These are phyloP conservation scores for Ctenomys sociabilis DNA, from an alignment of 2,113 vertebrate species.

Conservation along the genomic window DNA sequence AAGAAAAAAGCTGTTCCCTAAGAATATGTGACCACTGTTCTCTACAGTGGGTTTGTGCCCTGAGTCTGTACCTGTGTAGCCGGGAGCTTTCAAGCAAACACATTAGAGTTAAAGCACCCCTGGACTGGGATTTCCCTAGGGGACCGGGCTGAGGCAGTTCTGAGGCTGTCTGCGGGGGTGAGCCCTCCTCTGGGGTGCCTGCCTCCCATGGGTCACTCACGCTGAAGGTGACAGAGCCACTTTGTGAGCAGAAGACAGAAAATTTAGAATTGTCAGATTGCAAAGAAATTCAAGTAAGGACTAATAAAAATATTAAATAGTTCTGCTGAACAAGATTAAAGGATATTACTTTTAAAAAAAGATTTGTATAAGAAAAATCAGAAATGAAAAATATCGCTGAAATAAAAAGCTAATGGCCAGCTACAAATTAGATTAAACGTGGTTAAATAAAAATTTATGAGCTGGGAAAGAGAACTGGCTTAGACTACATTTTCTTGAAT, in stretches of 20 bases:
- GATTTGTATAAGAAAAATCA: background rate
- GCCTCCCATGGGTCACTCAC: background rate
- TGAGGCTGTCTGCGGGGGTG: background rate
- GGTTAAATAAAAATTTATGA: conserved; percentile 1
- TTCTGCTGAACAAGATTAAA: background rate
- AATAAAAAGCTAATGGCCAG: conserved; percentile 36
- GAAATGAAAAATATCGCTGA: background rate
- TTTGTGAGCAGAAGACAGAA: background rate
- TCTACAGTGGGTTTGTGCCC: background rate
- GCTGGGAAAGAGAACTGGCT: background rate
- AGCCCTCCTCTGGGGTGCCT: background rate
- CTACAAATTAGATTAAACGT: background rate
- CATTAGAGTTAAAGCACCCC: background rate
- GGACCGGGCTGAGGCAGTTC: background rate
- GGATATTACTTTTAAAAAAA: background rate
- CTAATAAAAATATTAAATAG: background rate
- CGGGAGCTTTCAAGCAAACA: background rate
- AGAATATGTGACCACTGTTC: background rate
- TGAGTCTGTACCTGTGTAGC: background rate
- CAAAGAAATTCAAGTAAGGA: conserved; percentile 20
- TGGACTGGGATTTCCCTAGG: background rate
- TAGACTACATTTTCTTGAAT: background rate
- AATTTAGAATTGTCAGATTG: background rate
- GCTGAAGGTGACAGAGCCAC: background rate
- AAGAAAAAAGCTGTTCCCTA: background rate